These are phyloP conservation scores for Drosophila ustulata DNA, from an alignment of 2,888 invertebrate genomes.

Conservation along the genomic window DNA sequence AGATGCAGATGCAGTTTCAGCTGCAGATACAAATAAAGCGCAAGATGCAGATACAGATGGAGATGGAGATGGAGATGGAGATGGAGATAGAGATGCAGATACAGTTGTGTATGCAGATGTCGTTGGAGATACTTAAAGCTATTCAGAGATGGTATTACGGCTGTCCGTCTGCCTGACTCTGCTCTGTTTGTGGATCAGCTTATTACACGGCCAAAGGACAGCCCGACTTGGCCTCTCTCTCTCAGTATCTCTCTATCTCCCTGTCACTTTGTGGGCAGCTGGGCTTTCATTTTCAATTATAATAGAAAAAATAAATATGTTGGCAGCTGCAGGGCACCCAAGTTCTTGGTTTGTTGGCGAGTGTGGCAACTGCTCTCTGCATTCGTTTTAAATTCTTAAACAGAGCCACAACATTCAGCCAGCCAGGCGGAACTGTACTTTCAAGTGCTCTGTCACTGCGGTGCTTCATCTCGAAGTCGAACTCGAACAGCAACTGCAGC, in stretches of 20 bases:
- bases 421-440: conserved; percentile 36
- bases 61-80: conserved; percentile 10
- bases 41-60: not conserved
- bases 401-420: conserved; percentile 10
- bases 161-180: conserved; percentile 1
- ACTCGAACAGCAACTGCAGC: not conserved
- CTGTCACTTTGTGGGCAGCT: conserved; percentile 44
- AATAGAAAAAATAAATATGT: conserved; percentile 1
- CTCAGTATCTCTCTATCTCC: conserved; percentile 9
- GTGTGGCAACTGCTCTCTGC: conserved; percentile 18
- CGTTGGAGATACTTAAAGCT: not conserved
- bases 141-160: conserved; percentile 9
- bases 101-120: conserved; percentile 8
- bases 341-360: not conserved
- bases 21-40: conserved; percentile 1
- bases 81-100: conserved; percentile 5
- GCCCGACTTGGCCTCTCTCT: conserved; percentile 6
- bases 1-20: conserved; percentile 19
- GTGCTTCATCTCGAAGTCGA: not conserved
- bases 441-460: conserved; percentile 12
- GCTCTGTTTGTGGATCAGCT: conserved; percentile 30
- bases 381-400: conserved; percentile 24
- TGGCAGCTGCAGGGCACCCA: not conserved
- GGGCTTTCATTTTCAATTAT: conserved; percentile 48
- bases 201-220: conserved; percentile 30